phyloP scores from a whole-genome alignment of 2,797 vertebrate genomes.

The Discoglossus pictus region DNA sequence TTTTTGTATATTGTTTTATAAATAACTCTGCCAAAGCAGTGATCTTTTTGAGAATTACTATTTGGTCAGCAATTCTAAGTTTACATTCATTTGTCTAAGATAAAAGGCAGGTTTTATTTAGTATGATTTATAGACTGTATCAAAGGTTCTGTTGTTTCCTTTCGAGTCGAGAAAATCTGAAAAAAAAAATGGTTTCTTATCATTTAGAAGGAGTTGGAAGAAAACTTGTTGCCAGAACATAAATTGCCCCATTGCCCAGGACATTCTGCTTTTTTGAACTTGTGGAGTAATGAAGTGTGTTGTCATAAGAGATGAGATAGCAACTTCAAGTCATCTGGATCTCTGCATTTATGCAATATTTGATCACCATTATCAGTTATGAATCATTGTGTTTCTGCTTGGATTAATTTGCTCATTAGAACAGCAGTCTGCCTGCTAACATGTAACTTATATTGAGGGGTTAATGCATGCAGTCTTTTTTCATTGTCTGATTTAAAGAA shows the following conservation, averaged over 20 bases:
- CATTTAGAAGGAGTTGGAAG: conserved; percentile 38
- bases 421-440: conserved; percentile 30
- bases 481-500: conserved; percentile 13
- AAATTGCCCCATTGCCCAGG: conserved; percentile 34
- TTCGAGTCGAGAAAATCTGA: conserved; percentile 1
- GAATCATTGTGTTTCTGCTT: conserved; percentile 40
- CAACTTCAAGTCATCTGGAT: conserved; percentile 37
- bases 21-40: not conserved
- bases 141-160: conserved; percentile 4
- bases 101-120: not conserved
- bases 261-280: conserved; percentile 48
- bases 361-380: conserved; percentile 42
- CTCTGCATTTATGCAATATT: conserved; percentile 33
- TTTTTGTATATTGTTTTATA: too few relatives aligned
- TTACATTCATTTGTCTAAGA: not conserved
- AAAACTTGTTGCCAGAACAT: conserved; percentile 10
- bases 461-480: not conserved
- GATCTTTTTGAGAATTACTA: not conserved
- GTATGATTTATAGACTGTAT: conserved; percentile 10
- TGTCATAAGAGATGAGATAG: conserved; percentile 48
- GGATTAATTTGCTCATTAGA: conserved; percentile 45
- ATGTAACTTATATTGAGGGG: conserved; percentile 12
- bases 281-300: conserved; percentile 47
- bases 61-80: conserved; percentile 4
- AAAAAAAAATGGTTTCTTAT: conserved; percentile 5